Evolutionary conservation across 2,797 vertebrate species (phyloP), one percentile per base, ranked within the genome.

Genomic region (Lophotriccus pileatus): DNA sequence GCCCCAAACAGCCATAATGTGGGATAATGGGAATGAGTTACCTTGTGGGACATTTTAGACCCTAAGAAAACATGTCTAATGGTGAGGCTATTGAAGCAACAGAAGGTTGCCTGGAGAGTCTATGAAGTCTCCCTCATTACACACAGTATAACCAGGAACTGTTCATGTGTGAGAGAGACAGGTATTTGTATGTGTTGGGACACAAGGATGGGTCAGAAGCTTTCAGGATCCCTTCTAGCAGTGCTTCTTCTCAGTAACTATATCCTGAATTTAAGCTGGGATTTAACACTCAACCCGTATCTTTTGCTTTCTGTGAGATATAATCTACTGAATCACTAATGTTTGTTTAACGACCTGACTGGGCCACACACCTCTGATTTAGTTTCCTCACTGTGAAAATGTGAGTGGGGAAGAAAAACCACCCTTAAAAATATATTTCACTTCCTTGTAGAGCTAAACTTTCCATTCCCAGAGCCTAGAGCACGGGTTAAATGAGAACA

Each of bases 1-100:
- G 22, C 10, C 41, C 34, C 55, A 12, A 64, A 34, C 1, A 10
- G 28, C n/a, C 44, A 49, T 0, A 0, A n/a, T 10, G 37, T 1
- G 2, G 52, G 32, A 23, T 25, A 72, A 47, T 2, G n/a, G 50
- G 19, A 63, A 34, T 1, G 18, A 74, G 12, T 12, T n/a, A 64
- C 22, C 58, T 53, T 36, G 4, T 2, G 2, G 59, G 59, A 52
- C 3, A 34, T 63, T 53, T 87, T 25, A 47, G 21, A 49, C 25
- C 10, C 24, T 44, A 44, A 77, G 36, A 79, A 89, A 76, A 72
- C 0, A 0, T 14, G 9, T 50, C 78, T 59, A 69, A 69, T 27
- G n/a, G 43, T 32, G n/a, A 73, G 46, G 43, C 59, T 66, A 20
- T 14, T 14, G 43, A 89, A 87, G 47, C 70, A 68, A 81, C 14